Evolutionary conservation across 2,888 invertebrate species (phyloP), one percentile per base, ranked within the genome.

Genomic region (Hirtodrosophila trivittata): DNA sequence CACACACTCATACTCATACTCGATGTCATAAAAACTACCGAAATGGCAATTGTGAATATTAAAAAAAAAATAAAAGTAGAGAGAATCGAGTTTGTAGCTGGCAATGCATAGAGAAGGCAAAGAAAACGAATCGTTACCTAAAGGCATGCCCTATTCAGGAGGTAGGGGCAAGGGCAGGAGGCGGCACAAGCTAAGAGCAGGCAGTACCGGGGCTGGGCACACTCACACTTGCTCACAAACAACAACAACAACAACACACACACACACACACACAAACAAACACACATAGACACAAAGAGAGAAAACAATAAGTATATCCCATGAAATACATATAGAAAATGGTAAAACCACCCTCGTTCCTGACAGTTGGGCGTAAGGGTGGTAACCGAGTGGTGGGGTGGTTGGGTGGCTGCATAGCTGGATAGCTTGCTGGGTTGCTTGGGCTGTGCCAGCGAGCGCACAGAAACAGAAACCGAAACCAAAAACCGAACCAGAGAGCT

Each of bases 1-100:
- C 33, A 56, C 10, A 18, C 21, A 18, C n/a, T 32, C 25, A 35
- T 28, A 54, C 46, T 35, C 45, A 30, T 43, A 38, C 65, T 59
- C 59, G 65, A 67, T 67, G 59, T 59, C 70, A 75, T 58, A 64
- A 77, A 77, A 84, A 82, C 81, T 82, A 82, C 81, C 84, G 65
- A 82, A 81, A 81, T 81, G 81, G 81, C 81, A 82, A 82, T 82
- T 82, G 81, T 82, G 81, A 84, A 82, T 84, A 82, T 84, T 80
- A 81, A 77, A 80, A 80, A 80, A 69, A 73, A 58, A 67, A 68
- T 14, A 62, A 59, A 51, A 12, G 50, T 32, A 25, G 10, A 9
- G 54, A 60, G 55, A 50, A 52, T 42, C n/a, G n/a, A n/a, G n/a
- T n/a, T n/a, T n/a, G n/a, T n/a, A n/a, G n/a, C n/a, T n/a, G 60